Evolutionary conservation across 2,113 vertebrate genomes (phyloP).

Genomic region (Cephalopterus ornatus): DNA sequence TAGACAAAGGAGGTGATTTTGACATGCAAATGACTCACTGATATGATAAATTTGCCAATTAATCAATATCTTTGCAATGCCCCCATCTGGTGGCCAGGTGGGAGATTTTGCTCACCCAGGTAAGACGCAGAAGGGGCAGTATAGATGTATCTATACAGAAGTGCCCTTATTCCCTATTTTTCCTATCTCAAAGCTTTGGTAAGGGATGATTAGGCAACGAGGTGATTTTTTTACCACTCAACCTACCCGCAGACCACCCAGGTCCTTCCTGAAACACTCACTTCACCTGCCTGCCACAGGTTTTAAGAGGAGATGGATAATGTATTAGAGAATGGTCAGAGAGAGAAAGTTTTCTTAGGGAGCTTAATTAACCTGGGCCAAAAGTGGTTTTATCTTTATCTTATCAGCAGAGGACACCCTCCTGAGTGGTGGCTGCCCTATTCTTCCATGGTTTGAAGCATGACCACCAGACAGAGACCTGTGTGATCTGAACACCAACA

Average conservation of each 20-base stretch:
- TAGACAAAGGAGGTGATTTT: not conserved
- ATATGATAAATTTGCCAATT: not conserved
- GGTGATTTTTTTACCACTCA: not conserved
- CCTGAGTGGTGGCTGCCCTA: fast-evolving
- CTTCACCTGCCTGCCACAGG: not conserved
- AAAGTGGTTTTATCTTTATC: not conserved
- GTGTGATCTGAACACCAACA: not conserved
- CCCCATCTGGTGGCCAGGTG: slow-evolving; percentile 55
- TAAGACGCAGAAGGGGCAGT: not conserved
- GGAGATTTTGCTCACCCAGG: not conserved
- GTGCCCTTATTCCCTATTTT: not conserved
- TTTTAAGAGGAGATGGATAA: not conserved
- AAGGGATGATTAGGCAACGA: not conserved
- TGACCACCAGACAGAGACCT: fast-evolving
- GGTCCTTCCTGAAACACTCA: not conserved
- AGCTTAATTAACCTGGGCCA: not conserved
- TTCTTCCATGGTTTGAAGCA: not conserved
- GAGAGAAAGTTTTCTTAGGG: not conserved
- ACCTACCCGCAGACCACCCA: not conserved
- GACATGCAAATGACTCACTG: not conserved
- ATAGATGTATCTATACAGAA: not conserved
- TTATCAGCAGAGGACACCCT: not conserved
- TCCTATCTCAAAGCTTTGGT: not conserved
- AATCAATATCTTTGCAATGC: slow-evolving; percentile 41
- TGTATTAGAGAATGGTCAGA: fast-evolving